Evolutionary conservation across 2,888 invertebrate genomes (phyloP).

Genomic region (Coelogynopora nodosa): DNA sequence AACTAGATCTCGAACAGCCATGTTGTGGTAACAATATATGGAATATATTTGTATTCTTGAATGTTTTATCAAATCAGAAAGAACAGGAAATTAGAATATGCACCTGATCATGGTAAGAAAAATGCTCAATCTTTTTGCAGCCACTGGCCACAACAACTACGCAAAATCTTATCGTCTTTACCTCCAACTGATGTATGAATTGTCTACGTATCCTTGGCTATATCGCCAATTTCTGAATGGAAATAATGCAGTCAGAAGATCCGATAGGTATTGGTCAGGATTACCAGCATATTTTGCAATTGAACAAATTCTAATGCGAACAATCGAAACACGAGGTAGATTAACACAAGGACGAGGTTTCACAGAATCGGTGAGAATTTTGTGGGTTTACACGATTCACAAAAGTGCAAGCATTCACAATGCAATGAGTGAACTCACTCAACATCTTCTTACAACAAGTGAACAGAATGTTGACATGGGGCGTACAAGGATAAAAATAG

Average conservation of each 20-base stretch:
- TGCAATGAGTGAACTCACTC: constrained; percentile 22
- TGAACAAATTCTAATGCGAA: constrained; percentile 51
- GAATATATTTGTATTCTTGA: constrained; percentile 14
- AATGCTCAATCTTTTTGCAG: constrained; percentile 48
- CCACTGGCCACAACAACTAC: constrained; percentile 50
- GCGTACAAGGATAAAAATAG: neutral
- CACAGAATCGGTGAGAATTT: too few species aligned
- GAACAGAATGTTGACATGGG: neutral
- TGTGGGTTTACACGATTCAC: constrained; percentile 16
- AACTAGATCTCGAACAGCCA: neutral
- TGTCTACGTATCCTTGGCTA: constrained; percentile 46
- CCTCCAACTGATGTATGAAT: constrained; percentile 50
- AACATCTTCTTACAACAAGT: constrained; percentile 22
- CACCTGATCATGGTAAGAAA: constrained; percentile 44
- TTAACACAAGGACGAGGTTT: too few species aligned
- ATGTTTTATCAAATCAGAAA: constrained; percentile 12
- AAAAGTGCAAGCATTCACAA: constrained; percentile 15
- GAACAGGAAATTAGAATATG: constrained; percentile 40
- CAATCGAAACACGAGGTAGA: too few species aligned
- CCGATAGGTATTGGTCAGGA: constrained; percentile 50
- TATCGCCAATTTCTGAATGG: constrained; percentile 46
- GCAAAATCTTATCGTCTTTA: constrained; percentile 51
- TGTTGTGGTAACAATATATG: constrained; percentile 10
- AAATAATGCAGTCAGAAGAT: constrained; percentile 47
- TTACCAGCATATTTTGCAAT: constrained; percentile 51